Base-by-base conservation (phyloP, 2,888 invertebrate genomes). In the Standfussiana lucernea region DNA sequence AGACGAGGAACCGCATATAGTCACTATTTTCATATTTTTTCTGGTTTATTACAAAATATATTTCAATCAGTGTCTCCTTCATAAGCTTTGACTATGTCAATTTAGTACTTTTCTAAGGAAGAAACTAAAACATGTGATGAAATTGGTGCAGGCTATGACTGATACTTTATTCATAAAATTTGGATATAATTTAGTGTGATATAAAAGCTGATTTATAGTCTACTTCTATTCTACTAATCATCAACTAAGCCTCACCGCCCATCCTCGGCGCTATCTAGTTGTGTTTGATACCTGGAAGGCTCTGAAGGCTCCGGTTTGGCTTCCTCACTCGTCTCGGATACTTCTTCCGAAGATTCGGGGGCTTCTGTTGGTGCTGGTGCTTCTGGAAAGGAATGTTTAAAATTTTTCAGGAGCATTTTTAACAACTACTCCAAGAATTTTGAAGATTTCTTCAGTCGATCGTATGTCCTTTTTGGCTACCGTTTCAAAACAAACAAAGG, bases 271-370 rank as follows among this genome's bases (percentile, higher is more conserved):
- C 92, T 93, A 95, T 87, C 93, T 92, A 95, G 90, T 88, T 94
- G 93, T 91, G 94, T 93, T 93, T 95, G 96, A 93, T 96, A 96
- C 96, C 96, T 96, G 95, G 96, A 96, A 62, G 96, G 94, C 89
- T 91, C 91, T 84, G 91, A 90, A 10, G 94, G 95, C 84, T 95
- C 94, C 75, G 90, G 90, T 42, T 90, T 90, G 45, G 88, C 80
- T 47, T 86, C 69, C 86, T 86, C 61, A 91, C 92, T 32, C 84
- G 82, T 77, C 72, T 90, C 89, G 18, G 83, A 80, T 10, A 79
- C 77, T 81, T 89, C 89, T 70, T 88, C 88, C 77, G 83, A 78
- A 24, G 83, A 67, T 67, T 53, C 28, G 2, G 82, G 74, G 1
- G 62, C 72, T 45, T 82, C 82, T 56, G 85, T 77, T 15, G 69